Percentiles rank a stretch among this genome's conserved stretches.
phyloP scores from a whole-genome alignment of 2,888 invertebrate genomes.

The Plutella xylostella region DNA sequence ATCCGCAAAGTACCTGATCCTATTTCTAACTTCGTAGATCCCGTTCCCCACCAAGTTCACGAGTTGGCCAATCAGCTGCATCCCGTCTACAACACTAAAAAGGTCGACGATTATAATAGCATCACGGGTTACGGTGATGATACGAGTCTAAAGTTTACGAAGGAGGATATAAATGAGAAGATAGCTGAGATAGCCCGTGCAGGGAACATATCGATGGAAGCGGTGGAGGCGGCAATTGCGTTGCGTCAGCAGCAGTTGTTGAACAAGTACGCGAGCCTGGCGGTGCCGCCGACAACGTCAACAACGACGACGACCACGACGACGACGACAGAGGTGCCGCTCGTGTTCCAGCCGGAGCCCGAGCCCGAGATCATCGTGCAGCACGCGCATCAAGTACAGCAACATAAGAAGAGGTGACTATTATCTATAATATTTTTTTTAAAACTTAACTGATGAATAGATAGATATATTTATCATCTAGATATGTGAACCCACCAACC shows the following conservation, averaged over 20 bases:
- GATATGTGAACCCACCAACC: no score
- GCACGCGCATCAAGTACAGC: no score
- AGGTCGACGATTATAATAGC: slow-evolving; percentile 59
- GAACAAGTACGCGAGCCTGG: slow-evolving; percentile 66
- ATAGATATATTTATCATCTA: no score
- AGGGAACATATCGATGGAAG: slow-evolving; percentile 83
- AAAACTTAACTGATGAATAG: no score
- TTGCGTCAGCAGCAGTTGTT: slow-evolving; percentile 77
- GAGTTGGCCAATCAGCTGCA: slow-evolving; percentile 38
- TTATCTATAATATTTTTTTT: no score
- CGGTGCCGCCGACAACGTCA: slow-evolving; percentile 56
- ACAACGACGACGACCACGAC: slow-evolving; percentile 56
- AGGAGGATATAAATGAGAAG: slow-evolving; percentile 57
- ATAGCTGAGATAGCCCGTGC: slow-evolving; percentile 72
- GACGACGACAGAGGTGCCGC: slow-evolving; percentile 30
- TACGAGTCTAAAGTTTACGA: slow-evolving; percentile 45
- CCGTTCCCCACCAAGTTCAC: slow-evolving; percentile 57
- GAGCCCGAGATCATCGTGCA: slow-evolving; percentile 50
- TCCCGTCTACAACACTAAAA: slow-evolving; percentile 51
- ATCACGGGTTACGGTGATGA: slow-evolving; percentile 60
- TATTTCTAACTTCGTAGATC: slow-evolving; percentile 63
- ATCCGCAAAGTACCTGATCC: slow-evolving; percentile 43
- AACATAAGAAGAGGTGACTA: no score
- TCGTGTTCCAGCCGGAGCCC: slow-evolving; percentile 47
- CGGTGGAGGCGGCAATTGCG: slow-evolving; percentile 80